Evolutionary conservation across 2,888 invertebrate genomes (phyloP).

Genomic region (Timema cristinae): DNA sequence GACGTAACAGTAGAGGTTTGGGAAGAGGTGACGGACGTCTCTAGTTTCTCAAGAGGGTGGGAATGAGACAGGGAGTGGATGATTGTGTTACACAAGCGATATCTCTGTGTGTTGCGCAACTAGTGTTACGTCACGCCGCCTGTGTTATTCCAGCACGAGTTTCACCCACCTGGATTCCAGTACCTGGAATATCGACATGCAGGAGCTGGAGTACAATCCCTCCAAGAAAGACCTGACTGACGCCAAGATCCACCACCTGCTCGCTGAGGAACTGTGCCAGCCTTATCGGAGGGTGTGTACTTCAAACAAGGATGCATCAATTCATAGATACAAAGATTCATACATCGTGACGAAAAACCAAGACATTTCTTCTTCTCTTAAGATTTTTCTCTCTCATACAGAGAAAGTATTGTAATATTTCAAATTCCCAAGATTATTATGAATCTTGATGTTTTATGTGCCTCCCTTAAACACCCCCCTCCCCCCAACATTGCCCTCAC

Average conservation of each 20-base stretch:
- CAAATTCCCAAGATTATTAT: too few species aligned
- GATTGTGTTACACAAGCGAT: background rate
- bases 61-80: background rate
- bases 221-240: constrained; percentile 89
- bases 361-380: too few species aligned
- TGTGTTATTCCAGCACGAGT: constrained; percentile 60
- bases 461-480: too few species aligned
- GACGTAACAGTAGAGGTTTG: too few species aligned
- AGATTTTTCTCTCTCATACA: too few species aligned
- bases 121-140: background rate
- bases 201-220: constrained; percentile 88
- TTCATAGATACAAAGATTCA: too few species aligned
- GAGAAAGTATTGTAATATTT: too few species aligned
- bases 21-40: too few species aligned
- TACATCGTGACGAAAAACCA: too few species aligned
- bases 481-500: too few species aligned
- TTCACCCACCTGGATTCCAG: constrained; percentile 80
- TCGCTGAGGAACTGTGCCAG: constrained; percentile 84
- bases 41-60: background rate
- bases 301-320: too few species aligned
- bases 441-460: too few species aligned
- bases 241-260: constrained; percentile 88
- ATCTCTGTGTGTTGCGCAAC: background rate
- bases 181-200: constrained; percentile 89
- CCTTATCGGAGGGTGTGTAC: constrained; percentile 75